Conservation (phyloP, 2,113 vertebrate species). For the Setophaga coronata region DNA sequence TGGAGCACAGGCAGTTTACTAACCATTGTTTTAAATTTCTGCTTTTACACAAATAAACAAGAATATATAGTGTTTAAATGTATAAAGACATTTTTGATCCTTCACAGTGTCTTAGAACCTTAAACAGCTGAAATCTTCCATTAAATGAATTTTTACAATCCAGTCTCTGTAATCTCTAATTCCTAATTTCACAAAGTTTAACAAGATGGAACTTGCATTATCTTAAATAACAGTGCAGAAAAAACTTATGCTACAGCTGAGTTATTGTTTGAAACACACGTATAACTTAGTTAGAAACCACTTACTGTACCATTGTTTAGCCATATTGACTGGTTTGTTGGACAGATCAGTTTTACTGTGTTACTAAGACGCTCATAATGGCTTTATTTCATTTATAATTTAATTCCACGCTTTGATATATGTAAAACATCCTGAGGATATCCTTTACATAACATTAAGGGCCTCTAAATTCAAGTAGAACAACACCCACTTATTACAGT, state of each 20-base stretch:
- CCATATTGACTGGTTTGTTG: constrained; percentile 13
- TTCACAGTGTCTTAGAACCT: background rate
- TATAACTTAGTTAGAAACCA: constrained; percentile 54
- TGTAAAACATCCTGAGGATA: constrained; percentile 16
- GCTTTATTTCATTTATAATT: constrained; percentile 41
- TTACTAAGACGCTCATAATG: background rate
- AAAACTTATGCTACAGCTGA: constrained; percentile 1
- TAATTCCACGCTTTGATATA: background rate
- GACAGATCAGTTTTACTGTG: constrained; percentile 2
- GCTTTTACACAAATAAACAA: background rate
- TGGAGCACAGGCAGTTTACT: background rate
- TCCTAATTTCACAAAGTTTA: background rate
- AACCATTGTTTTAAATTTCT: background rate
- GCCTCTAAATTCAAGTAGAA: constrained; percentile 5
- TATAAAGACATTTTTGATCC: background rate
- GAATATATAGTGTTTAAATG: background rate
- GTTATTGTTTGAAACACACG: background rate
- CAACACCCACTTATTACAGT: background rate
- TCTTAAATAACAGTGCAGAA: background rate
- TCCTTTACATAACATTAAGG: background rate
- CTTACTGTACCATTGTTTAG: constrained; percentile 21
- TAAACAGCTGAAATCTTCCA: background rate
- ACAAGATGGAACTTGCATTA: background rate
- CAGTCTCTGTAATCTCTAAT: background rate
- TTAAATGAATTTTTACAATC: background rate